Base-by-base conservation (phyloP, 2,113 vertebrate species). In the Syngnathus floridae region DNA sequence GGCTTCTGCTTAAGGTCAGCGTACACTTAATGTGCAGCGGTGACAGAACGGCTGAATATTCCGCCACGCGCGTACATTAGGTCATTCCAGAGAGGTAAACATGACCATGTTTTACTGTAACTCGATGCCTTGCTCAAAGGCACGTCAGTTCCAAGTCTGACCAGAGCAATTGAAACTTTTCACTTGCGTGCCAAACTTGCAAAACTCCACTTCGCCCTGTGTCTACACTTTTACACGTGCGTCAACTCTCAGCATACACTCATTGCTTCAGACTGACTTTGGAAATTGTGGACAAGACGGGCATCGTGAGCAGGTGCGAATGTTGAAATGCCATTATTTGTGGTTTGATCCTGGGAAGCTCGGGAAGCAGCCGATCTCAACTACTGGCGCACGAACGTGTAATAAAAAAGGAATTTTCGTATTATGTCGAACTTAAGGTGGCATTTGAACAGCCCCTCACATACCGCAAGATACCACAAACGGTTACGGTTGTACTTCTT, bases 11-110 rank as follows among this genome's bases (percentile, higher is more conserved):
- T 73, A 65, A 65, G 67, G 65, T 79, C 77, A 77, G 69, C 61
- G 16, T 57, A 70, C 79, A 75, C 68, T 76, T 77, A 78, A 80
- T 77, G 72, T 83, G 80, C 77, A 86, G 73, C 80, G 74, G 61
- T 75, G 72, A 77, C 71, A 81, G 87, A 85, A 83, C 66, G 72
- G 66, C 82, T 81, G 87, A 79, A 79, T 70, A 76, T 79, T 80
- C 77, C 60, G 41, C 45, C 71, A 73, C 76, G 73, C 70, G 74
- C 74, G 71, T 66, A 66, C 67, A 41, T 80, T 78, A 62, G 64
- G 78, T 77, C 64, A 48, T 74, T 79, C 78, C 59, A 73, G 17
- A 19, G 46, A 48, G 17, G 1, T 52, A 67, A 61, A 73, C 67
- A 69, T 43, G 57, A 55, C 57, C 10, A 40, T 77, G 72, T 70